phyloP scores from a whole-genome alignment of 2,888 invertebrate genomes.

The Dione juno region DNA sequence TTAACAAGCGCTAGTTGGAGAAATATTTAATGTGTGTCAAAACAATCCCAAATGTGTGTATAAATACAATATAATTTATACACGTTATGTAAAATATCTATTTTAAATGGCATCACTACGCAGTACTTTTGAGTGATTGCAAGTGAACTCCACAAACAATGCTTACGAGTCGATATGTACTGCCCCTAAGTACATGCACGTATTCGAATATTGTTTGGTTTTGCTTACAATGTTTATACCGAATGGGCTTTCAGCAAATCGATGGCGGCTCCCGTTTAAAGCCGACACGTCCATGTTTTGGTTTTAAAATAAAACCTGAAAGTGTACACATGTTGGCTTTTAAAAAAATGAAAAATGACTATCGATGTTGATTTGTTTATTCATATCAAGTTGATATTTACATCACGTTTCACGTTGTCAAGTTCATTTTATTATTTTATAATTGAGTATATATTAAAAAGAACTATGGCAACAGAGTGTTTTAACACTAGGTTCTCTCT shows the following conservation, averaged over 20 bases:
- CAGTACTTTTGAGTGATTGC: constrained; percentile 80
- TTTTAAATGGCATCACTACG: constrained; percentile 54
- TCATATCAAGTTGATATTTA: background rate
- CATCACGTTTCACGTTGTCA: background rate
- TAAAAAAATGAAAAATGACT: constrained; percentile 20
- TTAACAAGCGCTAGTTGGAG: too few relatives aligned
- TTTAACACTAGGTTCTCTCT: too few relatives aligned
- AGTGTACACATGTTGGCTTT: constrained; percentile 22
- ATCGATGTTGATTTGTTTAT: constrained; percentile 10
- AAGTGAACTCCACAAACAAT: constrained; percentile 76
- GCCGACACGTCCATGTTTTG: constrained; percentile 35
- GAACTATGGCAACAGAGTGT: too few relatives aligned
- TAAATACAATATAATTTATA: background rate
- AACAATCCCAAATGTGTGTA: too few relatives aligned
- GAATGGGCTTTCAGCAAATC: constrained; percentile 47
- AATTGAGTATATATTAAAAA: background rate
- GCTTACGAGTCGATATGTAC: constrained; percentile 73
- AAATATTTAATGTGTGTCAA: too few relatives aligned
- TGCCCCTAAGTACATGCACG: constrained; percentile 47
- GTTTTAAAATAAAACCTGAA: constrained; percentile 32
- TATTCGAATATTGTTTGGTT: constrained; percentile 52
- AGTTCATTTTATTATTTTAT: background rate
- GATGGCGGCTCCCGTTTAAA: constrained; percentile 33
- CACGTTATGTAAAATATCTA: background rate
- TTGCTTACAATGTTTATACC: constrained; percentile 54